Evolutionary conservation across 2,113 vertebrate species (phyloP).

Genomic region (Pituophis catenifer): DNA sequence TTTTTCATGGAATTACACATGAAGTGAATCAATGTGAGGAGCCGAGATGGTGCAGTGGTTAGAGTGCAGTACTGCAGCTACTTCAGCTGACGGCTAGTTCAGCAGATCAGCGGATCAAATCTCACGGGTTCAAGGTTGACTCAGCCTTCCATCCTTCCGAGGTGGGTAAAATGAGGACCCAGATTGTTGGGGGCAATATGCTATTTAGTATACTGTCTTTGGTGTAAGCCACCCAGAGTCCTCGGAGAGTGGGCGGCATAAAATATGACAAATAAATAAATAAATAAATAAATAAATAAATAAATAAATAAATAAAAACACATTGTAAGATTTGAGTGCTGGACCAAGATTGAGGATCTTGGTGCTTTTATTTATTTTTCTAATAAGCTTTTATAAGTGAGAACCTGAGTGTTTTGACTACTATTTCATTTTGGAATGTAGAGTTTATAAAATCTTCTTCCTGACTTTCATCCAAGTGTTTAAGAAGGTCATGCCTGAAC

Average conservation of each 20-base stretch:
- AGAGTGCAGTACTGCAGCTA: no score
- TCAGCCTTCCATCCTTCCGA: no score
- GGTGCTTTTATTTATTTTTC: neutral
- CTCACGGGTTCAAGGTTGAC: no score
- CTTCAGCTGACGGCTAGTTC: no score
- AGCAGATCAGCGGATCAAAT: no score
- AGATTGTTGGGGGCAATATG: no score
- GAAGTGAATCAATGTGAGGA: neutral
- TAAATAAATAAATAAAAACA: fast-evolving
- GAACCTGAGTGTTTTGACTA: neutral
- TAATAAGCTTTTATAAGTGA: neutral
- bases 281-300: fast-evolving
- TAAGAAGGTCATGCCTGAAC: neutral
- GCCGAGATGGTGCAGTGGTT: fast-evolving
- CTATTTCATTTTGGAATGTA: neutral
- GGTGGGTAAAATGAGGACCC: no score
- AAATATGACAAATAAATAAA: no score
- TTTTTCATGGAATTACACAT: fast-evolving
- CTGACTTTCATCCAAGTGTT: neutral
- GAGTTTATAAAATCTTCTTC: neutral
- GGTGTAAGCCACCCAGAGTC: no score
- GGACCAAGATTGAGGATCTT: neutral
- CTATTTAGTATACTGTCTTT: no score
- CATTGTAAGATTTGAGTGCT: neutral
- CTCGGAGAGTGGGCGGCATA: no score